A percentile compares a stretch with the other conserved stretches of the same genome.
Conservation (phyloP, 1,140 invertebrate genomes). For the Aphelenchoides fujianensis region DNA sequence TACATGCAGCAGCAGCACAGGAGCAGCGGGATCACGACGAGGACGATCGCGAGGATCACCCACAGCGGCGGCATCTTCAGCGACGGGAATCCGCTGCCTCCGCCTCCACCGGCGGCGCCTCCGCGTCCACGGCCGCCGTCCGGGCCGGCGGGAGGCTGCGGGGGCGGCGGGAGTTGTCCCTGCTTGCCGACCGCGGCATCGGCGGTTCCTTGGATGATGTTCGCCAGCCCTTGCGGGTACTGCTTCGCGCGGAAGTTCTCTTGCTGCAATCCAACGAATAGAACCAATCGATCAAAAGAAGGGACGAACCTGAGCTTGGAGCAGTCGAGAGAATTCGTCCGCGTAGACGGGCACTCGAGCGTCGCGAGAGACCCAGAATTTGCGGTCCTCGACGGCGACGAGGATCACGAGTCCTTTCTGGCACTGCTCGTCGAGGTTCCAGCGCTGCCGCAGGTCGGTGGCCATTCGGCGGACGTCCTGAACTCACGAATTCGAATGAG, state of each 20-base stretch:
- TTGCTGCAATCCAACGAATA: slow-evolving; percentile 49
- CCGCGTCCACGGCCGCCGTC: no score
- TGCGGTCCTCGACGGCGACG: slow-evolving; percentile 49
- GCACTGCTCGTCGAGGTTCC: slow-evolving; percentile 56
- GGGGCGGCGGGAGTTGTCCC: slow-evolving; percentile 18
- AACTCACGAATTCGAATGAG: no score
- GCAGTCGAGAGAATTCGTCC: slow-evolving; percentile 54
- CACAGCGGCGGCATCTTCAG: slow-evolving; percentile 31
- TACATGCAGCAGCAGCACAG: slow-evolving; percentile 50
- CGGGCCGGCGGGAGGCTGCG: slow-evolving; percentile 3
- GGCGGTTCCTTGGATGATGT: slow-evolving; percentile 56
- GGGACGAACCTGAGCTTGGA: no score
- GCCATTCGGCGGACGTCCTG: slow-evolving; percentile 56
- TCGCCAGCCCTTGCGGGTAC: slow-evolving; percentile 50
- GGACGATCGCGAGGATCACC: slow-evolving; percentile 33
- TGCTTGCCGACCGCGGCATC: slow-evolving; percentile 53
- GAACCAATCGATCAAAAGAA: no score
- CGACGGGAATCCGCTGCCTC: slow-evolving; percentile 25
- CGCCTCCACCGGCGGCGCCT: not conserved
- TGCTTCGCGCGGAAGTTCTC: slow-evolving; percentile 42
- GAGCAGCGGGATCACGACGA: slow-evolving; percentile 41
- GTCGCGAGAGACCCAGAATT: slow-evolving; percentile 60
- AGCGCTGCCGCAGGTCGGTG: slow-evolving; percentile 51
- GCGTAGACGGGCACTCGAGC: slow-evolving; percentile 57
- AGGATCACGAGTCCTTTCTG: slow-evolving; percentile 55